These are phyloP conservation scores for Leptinotarsa juncta DNA, from an alignment of 2,888 invertebrate genomes.

Conservation along the genomic window DNA sequence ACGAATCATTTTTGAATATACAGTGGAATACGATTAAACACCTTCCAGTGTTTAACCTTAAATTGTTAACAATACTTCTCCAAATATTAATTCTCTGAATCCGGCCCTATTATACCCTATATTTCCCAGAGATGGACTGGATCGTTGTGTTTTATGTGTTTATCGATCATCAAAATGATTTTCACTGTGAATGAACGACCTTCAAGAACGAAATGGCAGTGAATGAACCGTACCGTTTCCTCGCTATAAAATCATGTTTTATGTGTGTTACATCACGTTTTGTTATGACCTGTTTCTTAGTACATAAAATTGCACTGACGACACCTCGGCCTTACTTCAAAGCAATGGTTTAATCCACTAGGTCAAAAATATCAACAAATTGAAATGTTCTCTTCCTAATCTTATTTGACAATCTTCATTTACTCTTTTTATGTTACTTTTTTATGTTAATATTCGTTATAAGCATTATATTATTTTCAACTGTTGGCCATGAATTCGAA, in stretches of 20 bases:
- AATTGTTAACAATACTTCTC: too few relatives aligned
- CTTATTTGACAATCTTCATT: too few relatives aligned
- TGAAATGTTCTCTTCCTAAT: not conserved
- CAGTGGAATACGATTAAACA: too few relatives aligned
- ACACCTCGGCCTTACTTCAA: constrained; percentile 31
- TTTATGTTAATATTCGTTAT: too few relatives aligned
- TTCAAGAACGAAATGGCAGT: constrained; percentile 61
- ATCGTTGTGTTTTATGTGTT: constrained; percentile 9
- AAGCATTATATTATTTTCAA: too few relatives aligned
- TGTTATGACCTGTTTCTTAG: constrained; percentile 57
- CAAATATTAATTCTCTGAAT: not conserved
- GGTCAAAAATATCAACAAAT: not conserved
- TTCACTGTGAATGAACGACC: constrained; percentile 66
- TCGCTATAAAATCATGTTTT: constrained; percentile 65
- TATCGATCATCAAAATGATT: constrained; percentile 51
- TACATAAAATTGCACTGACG: constrained; percentile 46
- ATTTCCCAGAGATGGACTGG: not conserved
- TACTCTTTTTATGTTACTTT: too few relatives aligned
- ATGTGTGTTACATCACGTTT: constrained; percentile 63
- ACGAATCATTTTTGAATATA: too few relatives aligned
- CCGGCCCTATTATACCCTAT: not conserved
- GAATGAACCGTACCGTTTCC: constrained; percentile 62
- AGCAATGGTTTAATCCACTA: not conserved
- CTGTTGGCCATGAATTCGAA: too few relatives aligned
- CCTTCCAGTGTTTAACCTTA: too few relatives aligned